Base-by-base conservation (phyloP, 2,113 vertebrate genomes). In the Salminus brasiliensis region DNA sequence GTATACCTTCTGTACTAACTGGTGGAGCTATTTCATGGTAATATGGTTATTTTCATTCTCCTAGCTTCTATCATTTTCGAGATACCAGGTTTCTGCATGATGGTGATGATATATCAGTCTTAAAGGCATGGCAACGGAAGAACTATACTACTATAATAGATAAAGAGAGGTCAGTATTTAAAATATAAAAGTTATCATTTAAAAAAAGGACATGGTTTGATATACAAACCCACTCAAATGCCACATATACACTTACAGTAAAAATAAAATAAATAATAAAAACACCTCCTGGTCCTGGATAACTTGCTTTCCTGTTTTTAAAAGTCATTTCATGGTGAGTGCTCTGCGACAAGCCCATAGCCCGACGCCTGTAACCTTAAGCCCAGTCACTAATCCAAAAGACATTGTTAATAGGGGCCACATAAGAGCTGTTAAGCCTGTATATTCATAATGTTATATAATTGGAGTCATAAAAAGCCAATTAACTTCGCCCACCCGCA, bases 381-480 rank as follows among this genome's bases (percentile, higher is more conserved):
- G 90, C 91, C 90, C 81, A 86, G 90, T 90, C 91, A 91, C 90
- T 92, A 93, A 93, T 93, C 93, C 92, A 91, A 90, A 88, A 89
- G 91, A 92, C 91, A 92, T 93, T 92, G 93, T 93, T 93, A 93
- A 93, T 93, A 88, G 93, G 91, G 93, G 92, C 91, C 92, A 93
- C 93, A 91, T 92, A 91, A 92, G 92, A 92, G 91, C 91, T 88
- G 91, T 91, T 93, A 93, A 93, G 92, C 91, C 91, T 92, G 88
- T 92, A 93, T 91, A 91, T 93, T 92, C 91, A 92, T 93, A 93
- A 93, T 93, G 92, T 93, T 93, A 92, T 93, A 93, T 93, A 93
- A 93, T 93, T 93, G 93, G 90, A 93, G 91, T 93, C 91, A 93
- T 93, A 93, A 93, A 93, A 93, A 93, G 92, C 89, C 92, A 93